A percentile compares a stretch with the other conserved stretches of the same genome.
Conservation (phyloP, 2,797 vertebrate species). For the Dicrostonyx torquatus region DNA sequence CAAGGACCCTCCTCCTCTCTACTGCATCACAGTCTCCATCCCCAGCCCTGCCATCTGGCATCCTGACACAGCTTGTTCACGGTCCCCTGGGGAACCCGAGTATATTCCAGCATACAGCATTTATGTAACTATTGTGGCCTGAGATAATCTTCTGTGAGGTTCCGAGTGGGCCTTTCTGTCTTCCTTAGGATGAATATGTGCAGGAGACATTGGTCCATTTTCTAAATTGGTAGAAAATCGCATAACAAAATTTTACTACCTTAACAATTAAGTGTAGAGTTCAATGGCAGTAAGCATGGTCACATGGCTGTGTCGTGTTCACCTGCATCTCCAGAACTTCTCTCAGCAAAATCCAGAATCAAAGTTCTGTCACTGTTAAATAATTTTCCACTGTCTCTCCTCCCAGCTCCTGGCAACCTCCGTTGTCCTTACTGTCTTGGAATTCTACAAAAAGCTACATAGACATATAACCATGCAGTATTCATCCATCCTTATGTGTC, state of each 20-base stretch:
- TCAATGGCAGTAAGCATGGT: background rate
- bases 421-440: background rate
- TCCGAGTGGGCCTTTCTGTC: background rate
- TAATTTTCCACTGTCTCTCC: too few species aligned
- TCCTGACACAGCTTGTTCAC: background rate
- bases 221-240: background rate
- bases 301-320: accelerated
- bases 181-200: background rate
- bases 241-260: background rate
- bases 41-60: slow-evolving; percentile 53
- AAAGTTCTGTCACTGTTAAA: too few species aligned
- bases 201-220: background rate
- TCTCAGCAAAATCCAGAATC: background rate
- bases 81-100: background rate
- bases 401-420: background rate
- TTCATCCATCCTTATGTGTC: background rate
- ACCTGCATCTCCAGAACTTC: background rate
- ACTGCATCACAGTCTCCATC: accelerated
- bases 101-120: accelerated
- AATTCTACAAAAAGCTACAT: background rate
- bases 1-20: background rate
- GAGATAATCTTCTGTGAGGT: background rate
- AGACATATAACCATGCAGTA: background rate
- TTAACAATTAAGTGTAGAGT: background rate
- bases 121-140: accelerated